Evolutionary conservation across 2,888 invertebrate species (phyloP).

Genomic region (Drosophila lutescens): DNA sequence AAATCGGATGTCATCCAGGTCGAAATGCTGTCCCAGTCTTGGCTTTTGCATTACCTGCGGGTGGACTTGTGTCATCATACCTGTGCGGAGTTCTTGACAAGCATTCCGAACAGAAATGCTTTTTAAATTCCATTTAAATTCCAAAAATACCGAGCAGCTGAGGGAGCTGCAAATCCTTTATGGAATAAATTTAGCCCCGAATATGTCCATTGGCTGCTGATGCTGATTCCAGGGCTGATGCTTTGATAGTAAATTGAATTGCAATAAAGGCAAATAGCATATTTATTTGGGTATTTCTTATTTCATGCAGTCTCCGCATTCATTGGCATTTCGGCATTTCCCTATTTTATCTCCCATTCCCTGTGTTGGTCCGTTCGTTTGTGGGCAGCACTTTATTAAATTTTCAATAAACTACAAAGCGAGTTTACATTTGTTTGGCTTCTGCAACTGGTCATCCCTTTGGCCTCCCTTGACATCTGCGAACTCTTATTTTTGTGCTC

Average conservation of each 20-base stretch:
- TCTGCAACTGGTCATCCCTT: constrained; percentile 4
- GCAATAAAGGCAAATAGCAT: constrained; percentile 52
- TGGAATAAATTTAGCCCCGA: constrained; percentile 23
- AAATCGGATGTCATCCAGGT: constrained; percentile 47
- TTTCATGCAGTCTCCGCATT: constrained; percentile 17
- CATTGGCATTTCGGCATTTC: constrained; percentile 13
- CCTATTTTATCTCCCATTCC: neutral
- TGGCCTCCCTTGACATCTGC: constrained; percentile 15
- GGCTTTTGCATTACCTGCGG: neutral
- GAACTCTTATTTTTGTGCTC: constrained; percentile 20
- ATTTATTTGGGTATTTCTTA: constrained; percentile 43
- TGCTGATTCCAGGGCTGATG: constrained; percentile 20
- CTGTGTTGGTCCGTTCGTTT: neutral
- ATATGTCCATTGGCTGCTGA: constrained; percentile 27
- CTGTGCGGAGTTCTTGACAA: constrained; percentile 4
- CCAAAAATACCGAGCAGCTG: constrained; percentile 11
- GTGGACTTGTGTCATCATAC: constrained; percentile 24
- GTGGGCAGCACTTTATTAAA: constrained; percentile 46
- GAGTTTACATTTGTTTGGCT: constrained; percentile 29
- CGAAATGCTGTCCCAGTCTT: neutral
- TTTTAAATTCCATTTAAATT: constrained; percentile 66
- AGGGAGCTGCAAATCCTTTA: constrained; percentile 17
- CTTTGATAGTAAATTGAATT: constrained; percentile 59
- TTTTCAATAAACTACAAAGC: constrained; percentile 46
- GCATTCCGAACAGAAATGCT: constrained; percentile 24